Percentiles rank a stretch among this genome's conserved stretches.
Conservation (phyloP, 2,797 vertebrate species). For the Cryptoprocta ferox region DNA sequence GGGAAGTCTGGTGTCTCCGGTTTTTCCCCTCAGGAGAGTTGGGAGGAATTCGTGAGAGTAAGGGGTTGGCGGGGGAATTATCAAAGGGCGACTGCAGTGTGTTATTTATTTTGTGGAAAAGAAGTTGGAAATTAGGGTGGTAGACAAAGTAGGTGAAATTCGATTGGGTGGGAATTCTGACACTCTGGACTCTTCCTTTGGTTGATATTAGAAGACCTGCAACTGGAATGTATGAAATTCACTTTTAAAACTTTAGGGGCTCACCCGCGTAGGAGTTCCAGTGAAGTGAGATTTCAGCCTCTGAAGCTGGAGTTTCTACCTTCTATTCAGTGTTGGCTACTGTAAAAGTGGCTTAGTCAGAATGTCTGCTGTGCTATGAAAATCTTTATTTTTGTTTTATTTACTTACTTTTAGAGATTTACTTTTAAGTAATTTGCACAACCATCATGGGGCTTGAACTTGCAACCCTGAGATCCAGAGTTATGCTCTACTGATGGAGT, state of each 20-base stretch:
- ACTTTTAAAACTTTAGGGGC: background rate
- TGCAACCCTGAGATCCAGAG: too few species aligned
- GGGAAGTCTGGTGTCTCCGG: background rate
- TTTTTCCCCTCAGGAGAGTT: background rate
- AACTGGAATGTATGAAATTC: background rate
- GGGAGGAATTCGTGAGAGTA: background rate
- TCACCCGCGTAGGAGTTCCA: background rate
- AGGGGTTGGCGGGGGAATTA: background rate
- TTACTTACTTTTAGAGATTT: background rate
- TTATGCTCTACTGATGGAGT: too few species aligned
- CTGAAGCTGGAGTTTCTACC: background rate
- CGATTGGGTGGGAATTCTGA: background rate
- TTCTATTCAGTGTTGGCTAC: rapidly evolving
- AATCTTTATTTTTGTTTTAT: background rate
- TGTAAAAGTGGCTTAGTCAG: background rate
- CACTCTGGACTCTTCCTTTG: background rate
- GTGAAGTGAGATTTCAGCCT: background rate
- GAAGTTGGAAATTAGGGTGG: background rate
- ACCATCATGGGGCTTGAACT: background rate
- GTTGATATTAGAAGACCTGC: background rate
- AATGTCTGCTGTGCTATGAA: background rate
- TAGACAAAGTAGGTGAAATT: background rate
- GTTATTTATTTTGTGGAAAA: background rate
- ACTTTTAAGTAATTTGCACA: background rate
- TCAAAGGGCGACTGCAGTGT: background rate